Evolutionary conservation across 2,113 vertebrate genomes (phyloP).

Genomic region (Aptenodytes patagonicus): DNA sequence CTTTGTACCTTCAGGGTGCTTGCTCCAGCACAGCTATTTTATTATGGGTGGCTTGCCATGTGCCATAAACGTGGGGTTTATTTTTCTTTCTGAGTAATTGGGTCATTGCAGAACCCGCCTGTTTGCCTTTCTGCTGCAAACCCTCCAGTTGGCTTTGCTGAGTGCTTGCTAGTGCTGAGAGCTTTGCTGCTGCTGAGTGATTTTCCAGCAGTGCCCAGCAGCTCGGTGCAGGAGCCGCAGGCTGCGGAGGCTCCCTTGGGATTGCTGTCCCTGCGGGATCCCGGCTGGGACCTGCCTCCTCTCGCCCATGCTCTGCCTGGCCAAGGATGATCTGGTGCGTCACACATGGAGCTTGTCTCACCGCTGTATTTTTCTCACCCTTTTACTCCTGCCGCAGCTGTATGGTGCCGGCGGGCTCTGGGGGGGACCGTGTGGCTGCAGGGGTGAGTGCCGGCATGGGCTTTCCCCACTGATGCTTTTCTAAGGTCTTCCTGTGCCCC

Average conservation of each 20-base stretch:
- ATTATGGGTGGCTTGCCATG: not conserved
- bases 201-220: not conserved
- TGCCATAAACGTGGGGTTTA: not conserved
- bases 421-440: too few relatives aligned
- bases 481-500: not conserved
- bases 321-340: not conserved
- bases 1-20: not conserved
- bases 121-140: not conserved
- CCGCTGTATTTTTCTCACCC: too few relatives aligned
- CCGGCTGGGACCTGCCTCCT: not conserved
- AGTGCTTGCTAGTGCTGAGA: fast-evolving
- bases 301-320: not conserved
- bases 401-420: fast-evolving
- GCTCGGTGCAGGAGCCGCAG: not conserved
- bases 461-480: not conserved
- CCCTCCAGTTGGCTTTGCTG: fast-evolving
- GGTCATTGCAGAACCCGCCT: not conserved
- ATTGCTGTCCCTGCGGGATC: fast-evolving
- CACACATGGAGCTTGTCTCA: not conserved
- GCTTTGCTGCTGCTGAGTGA: not conserved
- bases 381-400: not conserved
- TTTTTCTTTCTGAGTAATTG: fast-evolving
- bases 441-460: fast-evolving
- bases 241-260: not conserved
- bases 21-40: not conserved